A percentile compares a stretch with the other conserved stretches of the same genome.
phyloP scores from a whole-genome alignment of 1,140 invertebrate species.

The Mamestra configurata region DNA sequence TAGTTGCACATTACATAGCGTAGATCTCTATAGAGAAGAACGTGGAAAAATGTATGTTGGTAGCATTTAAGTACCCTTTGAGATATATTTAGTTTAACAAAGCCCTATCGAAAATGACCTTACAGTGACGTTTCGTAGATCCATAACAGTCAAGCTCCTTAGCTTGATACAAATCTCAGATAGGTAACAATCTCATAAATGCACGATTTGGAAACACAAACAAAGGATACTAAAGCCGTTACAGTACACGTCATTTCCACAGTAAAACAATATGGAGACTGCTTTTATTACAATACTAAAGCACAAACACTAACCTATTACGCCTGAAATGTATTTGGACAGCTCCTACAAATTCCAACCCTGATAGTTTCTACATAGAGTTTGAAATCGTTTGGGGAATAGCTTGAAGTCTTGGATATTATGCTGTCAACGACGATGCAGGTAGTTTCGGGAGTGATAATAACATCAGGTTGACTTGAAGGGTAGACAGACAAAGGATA shows the following conservation, averaged over 20 bases:
- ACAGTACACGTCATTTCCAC: neutral
- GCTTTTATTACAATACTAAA: slow-evolving; percentile 46
- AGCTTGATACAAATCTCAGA: neutral
- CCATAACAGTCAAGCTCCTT: too few relatives aligned
- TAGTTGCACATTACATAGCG: too few relatives aligned
- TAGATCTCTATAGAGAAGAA: too few relatives aligned
- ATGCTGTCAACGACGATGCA: slow-evolving; percentile 31
- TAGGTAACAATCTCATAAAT: neutral
- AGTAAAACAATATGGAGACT: slow-evolving; percentile 38
- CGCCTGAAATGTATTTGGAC: neutral
- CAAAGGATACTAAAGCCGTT: slow-evolving; percentile 12
- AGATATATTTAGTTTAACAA: too few relatives aligned
- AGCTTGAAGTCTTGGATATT: slow-evolving; percentile 28
- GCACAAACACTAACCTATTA: slow-evolving; percentile 37
- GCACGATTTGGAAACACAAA: neutral
- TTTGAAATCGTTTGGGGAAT: neutral
- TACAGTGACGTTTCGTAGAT: too few relatives aligned
- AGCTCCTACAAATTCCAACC: neutral
- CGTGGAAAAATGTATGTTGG: too few relatives aligned
- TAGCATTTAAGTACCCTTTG: too few relatives aligned
- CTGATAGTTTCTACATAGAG: neutral
- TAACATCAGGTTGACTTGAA: slow-evolving; percentile 13
- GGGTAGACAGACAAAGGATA: slow-evolving; percentile 15
- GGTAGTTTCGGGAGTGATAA: slow-evolving; percentile 23
- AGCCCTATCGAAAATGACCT: too few relatives aligned